phyloP scores from a whole-genome alignment of 2,797 vertebrate species.

The Catharus ustulatus region DNA sequence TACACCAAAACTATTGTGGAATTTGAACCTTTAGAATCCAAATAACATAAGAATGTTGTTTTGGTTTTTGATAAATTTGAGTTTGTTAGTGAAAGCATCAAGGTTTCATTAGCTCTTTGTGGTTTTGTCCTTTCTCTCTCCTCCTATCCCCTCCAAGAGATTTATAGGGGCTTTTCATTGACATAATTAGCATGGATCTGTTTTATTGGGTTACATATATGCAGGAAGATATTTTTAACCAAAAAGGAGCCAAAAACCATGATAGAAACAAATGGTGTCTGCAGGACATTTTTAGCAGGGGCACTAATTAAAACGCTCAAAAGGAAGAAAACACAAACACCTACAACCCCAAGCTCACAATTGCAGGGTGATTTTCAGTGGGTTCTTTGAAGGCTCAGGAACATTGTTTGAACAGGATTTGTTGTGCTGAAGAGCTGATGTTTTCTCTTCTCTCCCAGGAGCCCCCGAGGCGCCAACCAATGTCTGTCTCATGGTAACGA shows the following conservation, averaged over 20 bases:
- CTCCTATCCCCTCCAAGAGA: constrained; percentile 32
- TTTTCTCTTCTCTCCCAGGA: constrained; percentile 81
- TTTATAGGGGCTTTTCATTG: constrained; percentile 62
- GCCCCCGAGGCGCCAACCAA: constrained; percentile 87
- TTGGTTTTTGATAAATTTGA: constrained; percentile 14
- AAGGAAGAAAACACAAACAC: constrained; percentile 70
- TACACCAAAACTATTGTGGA: not conserved
- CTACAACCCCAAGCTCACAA: constrained; percentile 66
- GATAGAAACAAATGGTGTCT: constrained; percentile 71
- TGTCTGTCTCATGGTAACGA: constrained; percentile 89
- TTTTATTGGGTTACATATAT: constrained; percentile 61
- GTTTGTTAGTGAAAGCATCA: constrained; percentile 34
- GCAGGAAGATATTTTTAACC: constrained; percentile 65
- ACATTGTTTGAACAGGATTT: constrained; percentile 74
- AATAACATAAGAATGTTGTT: not conserved
- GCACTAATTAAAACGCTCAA: constrained; percentile 71
- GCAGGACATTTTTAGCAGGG: constrained; percentile 61
- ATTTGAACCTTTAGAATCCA: not conserved
- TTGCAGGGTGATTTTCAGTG: constrained; percentile 61
- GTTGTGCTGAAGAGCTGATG: constrained; percentile 69
- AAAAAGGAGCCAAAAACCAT: constrained; percentile 57
- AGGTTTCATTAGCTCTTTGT: constrained; percentile 48
- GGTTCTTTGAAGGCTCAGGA: constrained; percentile 66
- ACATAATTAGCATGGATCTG: constrained; percentile 66
- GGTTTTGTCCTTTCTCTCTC: constrained; percentile 44